Evolutionary conservation across 2,113 vertebrate genomes (phyloP).

Genomic region (Platysteira castanea): DNA sequence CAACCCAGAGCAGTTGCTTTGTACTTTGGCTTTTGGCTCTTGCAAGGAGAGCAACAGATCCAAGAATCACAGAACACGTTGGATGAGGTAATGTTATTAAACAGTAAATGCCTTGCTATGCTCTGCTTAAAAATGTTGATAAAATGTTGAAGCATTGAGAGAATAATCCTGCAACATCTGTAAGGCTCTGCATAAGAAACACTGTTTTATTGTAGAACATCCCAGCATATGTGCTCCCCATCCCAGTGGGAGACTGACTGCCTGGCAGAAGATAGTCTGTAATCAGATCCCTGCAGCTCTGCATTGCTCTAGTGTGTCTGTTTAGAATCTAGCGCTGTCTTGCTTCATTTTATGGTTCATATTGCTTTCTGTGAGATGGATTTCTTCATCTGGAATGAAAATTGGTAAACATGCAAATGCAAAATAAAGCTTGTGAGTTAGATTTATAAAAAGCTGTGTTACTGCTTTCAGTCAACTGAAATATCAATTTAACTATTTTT

Average conservation of each 20-base stretch:
- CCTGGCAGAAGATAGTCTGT: background rate
- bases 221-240: background rate
- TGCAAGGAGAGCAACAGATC: background rate
- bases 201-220: background rate
- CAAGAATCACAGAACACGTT: background rate
- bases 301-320: background rate
- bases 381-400: background rate
- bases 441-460: background rate
- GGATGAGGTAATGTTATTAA: background rate
- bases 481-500: background rate
- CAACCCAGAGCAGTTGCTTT: background rate
- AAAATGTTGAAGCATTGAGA: background rate
- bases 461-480: background rate
- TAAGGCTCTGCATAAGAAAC: background rate
- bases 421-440: background rate
- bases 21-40: background rate
- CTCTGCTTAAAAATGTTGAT: background rate
- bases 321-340: background rate
- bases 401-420: background rate
- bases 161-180: background rate
- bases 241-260: background rate
- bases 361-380: background rate
- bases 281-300: background rate
- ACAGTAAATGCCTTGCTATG: background rate
- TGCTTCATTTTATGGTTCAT: background rate